A percentile compares a stretch with the other conserved stretches of the same genome.
phyloP scores from a whole-genome alignment of 2,888 invertebrate species.

The Carcina quercana region DNA sequence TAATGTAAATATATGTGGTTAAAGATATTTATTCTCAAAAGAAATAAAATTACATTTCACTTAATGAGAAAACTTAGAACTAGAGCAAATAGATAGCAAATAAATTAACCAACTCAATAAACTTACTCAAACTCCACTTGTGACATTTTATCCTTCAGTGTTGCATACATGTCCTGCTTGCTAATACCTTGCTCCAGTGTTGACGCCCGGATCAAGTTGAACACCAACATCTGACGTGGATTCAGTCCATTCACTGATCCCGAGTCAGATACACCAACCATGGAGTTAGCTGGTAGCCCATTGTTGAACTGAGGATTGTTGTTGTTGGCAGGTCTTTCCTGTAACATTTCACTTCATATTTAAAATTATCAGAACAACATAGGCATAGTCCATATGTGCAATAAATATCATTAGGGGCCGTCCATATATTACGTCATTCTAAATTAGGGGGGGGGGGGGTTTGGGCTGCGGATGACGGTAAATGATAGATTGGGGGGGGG shows the following conservation, averaged over 20 bases:
- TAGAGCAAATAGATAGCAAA: too few relatives aligned
- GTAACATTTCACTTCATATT: too few relatives aligned
- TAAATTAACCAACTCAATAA: too few relatives aligned
- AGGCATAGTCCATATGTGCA: too few relatives aligned
- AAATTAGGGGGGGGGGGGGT: too few relatives aligned
- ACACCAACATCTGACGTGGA: slow-evolving; percentile 64
- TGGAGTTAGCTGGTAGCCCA: slow-evolving; percentile 57
- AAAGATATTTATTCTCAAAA: background rate
- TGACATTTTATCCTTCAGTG: slow-evolving; percentile 58
- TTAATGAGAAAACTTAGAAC: too few relatives aligned
- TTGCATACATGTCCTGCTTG: slow-evolving; percentile 60
- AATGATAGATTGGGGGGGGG: too few relatives aligned
- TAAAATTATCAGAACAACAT: too few relatives aligned
- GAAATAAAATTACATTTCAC: background rate
- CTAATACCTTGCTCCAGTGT: slow-evolving; percentile 64
- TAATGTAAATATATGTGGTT: background rate
- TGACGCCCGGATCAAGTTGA: slow-evolving; percentile 58
- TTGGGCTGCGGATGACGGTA: too few relatives aligned
- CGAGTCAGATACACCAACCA: slow-evolving; percentile 50
- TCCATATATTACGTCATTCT: too few relatives aligned
- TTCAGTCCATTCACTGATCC: slow-evolving; percentile 59
- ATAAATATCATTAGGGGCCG: too few relatives aligned
- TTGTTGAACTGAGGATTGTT: slow-evolving; percentile 36
- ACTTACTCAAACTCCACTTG: slow-evolving; percentile 67
- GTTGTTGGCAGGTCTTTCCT: slow-evolving; percentile 44